Conservation (phyloP, 2,888 invertebrate species). For the Dicranocentrus wangi region DNA sequence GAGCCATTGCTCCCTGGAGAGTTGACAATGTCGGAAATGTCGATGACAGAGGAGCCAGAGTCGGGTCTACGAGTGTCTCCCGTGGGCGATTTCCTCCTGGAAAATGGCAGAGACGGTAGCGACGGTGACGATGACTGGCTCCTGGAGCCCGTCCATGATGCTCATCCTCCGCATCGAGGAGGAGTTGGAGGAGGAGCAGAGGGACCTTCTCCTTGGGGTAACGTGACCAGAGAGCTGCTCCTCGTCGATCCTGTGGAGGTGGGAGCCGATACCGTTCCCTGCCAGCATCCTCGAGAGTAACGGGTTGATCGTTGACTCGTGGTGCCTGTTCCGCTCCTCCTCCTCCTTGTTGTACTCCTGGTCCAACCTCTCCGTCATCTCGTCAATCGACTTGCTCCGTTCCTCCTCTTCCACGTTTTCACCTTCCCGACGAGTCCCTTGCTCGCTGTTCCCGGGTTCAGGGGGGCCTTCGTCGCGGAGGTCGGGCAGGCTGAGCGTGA, state of each 20-base stretch:
- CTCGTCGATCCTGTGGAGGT: constrained; percentile 38
- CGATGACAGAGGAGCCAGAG: constrained; percentile 28
- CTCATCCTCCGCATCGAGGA: neutral
- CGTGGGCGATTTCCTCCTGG: constrained; percentile 4
- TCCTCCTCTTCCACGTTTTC: neutral
- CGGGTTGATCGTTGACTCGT: neutral
- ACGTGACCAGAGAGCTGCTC: neutral
- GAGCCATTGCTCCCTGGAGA: constrained; percentile 26
- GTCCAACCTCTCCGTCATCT: too few species aligned
- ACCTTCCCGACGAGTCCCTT: neutral
- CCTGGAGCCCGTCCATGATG: constrained; percentile 24
- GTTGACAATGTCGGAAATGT: constrained; percentile 49
- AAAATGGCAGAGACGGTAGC: constrained; percentile 50
- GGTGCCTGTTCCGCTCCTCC: neutral
- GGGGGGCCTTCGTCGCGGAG: too few species aligned
- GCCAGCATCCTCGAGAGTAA: neutral
- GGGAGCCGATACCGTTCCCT: constrained; percentile 4
- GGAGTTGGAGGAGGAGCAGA: constrained; percentile 16
- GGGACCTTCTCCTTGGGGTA: neutral
- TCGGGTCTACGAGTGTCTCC: neutral
- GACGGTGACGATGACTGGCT: constrained; percentile 52
- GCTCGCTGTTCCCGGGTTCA: neutral
- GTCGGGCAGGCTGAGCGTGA: constrained; percentile 28
- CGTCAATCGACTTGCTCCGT: too few species aligned
- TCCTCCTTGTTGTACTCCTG: too few species aligned